Conservation (phyloP, 1,140 invertebrate species). For the Tachypleus tridentatus region DNA sequence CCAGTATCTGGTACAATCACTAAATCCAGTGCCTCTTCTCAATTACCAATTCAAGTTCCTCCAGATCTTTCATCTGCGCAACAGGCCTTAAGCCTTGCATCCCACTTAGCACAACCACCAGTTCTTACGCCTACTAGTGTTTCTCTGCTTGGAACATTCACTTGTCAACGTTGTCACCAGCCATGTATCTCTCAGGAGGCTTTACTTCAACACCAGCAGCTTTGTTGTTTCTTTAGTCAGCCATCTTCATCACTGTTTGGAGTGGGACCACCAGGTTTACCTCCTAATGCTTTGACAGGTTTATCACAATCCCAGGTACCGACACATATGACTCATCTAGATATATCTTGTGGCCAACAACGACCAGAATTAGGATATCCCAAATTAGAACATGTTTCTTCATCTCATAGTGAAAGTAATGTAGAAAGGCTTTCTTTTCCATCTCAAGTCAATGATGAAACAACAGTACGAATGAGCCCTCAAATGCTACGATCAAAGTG, state of each 20-base stretch:
- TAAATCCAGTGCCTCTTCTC: conserved; percentile 22
- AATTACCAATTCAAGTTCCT: conserved; percentile 15
- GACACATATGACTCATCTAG: no score
- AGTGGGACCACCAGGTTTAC: no score
- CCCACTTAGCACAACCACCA: conserved; percentile 11
- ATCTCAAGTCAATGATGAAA: conserved; percentile 12
- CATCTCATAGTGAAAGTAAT: no score
- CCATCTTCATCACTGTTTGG: conserved; percentile 47
- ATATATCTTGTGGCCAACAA: no score
- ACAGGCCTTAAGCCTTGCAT: conserved; percentile 9
- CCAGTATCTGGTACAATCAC: conserved; percentile 7
- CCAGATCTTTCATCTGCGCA: no score
- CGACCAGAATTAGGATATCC: no score
- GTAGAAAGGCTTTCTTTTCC: no score
- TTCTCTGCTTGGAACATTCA: conserved; percentile 26
- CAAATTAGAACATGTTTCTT: no score
- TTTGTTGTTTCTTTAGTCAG: conserved; percentile 23
- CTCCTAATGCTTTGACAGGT: no score
- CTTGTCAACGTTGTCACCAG: conserved; percentile 62
- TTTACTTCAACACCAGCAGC: conserved; percentile 34
- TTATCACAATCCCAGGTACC: no score
- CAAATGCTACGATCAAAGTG: conserved; percentile 14
- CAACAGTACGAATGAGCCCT: conserved; percentile 6
- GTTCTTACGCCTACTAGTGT: conserved; percentile 9
- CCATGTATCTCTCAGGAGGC: conserved; percentile 64